Base-by-base conservation (phyloP, 1,140 invertebrate species). In the Pemphigus obesinymphae region DNA sequence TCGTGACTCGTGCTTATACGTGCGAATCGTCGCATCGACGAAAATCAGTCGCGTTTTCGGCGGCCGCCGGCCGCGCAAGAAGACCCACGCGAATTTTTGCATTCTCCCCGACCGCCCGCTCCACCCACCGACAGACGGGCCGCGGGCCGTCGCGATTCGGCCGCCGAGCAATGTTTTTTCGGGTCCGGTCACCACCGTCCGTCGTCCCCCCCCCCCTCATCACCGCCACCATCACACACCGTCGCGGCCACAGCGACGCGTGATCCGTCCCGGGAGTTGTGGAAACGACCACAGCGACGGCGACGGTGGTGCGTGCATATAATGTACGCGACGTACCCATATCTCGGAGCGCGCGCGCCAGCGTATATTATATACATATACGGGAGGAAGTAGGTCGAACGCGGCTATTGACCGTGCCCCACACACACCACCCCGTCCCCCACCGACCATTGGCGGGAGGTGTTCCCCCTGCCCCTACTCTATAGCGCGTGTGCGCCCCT, bases 401-500 rank as follows among this genome's bases (percentile, higher is more conserved):
- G 76, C 76, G 76, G 76, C 76, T 80, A 80, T 80, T 80, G 76
- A 80, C 76, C 76, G 76, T 78, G 75, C 55, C 55, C 37, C 75
- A 10, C 50, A 17, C 31, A 43, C n/a, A 1, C 75, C 15, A 2
- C 26, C 34, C 13, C 40, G 34, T 31, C 17, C 55, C 1, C n/a
- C 53, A 0, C 53, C 75, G 53, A 11, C 37, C 5, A n/a, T n/a
- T n/a, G n/a, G n/a, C n/a, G n/a, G n/a, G n/a, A 10, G n/a, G 63
- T 20, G 63, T 15, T 20, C 17, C 29, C 55, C 29, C 66, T 37
- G 29, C 34, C 53, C 61, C 75, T 15, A 31, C 61, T 37, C 61
- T 17, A 17, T 3, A 7, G 31, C 0, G 31, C 31, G 20, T 17
- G 66, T 37, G 66, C 66, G 66, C 66, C 66, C 68, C 68, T 45